Percentiles rank a stretch among this genome's conserved stretches.
Conservation (phyloP, 2,113 vertebrate species). For the Acanthisitta chloris region DNA sequence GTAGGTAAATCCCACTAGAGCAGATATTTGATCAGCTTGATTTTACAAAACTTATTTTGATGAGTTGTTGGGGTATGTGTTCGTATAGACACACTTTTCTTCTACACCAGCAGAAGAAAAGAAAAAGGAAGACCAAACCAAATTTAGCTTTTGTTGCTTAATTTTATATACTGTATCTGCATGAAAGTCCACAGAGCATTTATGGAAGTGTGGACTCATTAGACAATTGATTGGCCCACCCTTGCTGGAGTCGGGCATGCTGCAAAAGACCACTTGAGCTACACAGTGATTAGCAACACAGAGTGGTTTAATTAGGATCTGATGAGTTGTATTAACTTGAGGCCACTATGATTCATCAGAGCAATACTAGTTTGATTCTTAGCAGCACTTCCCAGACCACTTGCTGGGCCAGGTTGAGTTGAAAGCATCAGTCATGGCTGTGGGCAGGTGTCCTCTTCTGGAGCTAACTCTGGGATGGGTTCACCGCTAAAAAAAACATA, state of each 20-base stretch:
- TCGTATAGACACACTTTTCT: neutral
- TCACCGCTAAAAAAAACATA: too few species aligned
- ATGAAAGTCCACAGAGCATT: neutral
- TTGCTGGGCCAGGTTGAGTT: neutral
- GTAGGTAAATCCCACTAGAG: neutral
- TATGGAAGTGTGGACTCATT: neutral
- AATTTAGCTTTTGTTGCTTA: neutral
- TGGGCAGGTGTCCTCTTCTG: neutral
- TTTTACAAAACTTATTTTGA: constrained; percentile 8
- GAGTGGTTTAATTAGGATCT: neutral
- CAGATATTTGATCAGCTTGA: neutral
- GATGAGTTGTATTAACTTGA: neutral
- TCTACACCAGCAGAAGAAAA: neutral
- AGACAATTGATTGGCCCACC: neutral
- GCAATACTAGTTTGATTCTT: neutral
- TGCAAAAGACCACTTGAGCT: neutral
- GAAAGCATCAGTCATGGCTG: neutral
- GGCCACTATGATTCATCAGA: neutral
- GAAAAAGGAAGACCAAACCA: neutral
- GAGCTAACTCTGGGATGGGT: too few species aligned
- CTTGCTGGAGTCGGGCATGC: neutral
- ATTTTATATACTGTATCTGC: neutral
- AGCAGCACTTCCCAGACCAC: neutral
- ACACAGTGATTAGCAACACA: neutral
- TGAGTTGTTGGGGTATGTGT: neutral